These are phyloP conservation scores for Psilopsiagon aurifrons DNA, from an alignment of 2,113 vertebrate species.

Conservation along the genomic window DNA sequence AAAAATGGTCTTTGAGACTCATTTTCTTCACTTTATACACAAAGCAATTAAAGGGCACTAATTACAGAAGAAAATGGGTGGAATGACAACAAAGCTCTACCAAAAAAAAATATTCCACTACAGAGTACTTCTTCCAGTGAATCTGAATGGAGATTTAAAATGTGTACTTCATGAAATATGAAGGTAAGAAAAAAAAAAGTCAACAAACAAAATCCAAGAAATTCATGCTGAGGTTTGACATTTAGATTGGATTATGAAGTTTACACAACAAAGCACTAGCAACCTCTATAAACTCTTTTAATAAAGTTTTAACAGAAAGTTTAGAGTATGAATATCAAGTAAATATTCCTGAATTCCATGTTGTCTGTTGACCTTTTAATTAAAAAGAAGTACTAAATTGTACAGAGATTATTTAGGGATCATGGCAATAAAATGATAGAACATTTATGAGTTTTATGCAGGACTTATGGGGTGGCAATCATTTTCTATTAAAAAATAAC, in stretches of 20 bases:
- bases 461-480: background rate
- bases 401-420: background rate
- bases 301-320: slow-evolving; percentile 1
- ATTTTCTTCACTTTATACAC: background rate
- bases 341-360: slow-evolving; percentile 60
- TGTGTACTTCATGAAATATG: background rate
- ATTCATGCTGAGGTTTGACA: background rate
- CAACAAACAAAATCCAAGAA: background rate
- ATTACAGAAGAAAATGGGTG: background rate
- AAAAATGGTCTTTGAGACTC: background rate
- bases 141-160: background rate
- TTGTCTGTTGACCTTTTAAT: slow-evolving; percentile 57
- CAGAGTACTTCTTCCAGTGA: background rate
- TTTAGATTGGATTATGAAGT: slow-evolving; percentile 19
- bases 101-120: background rate
- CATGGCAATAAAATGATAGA: background rate
- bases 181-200: background rate
- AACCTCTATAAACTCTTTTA: slow-evolving; percentile 5
- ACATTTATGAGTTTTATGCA: background rate
- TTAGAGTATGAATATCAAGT: slow-evolving; percentile 51
- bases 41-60: background rate
- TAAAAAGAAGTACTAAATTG: slow-evolving; percentile 44
- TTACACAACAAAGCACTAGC: background rate
- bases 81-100: background rate
- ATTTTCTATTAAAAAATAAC: background rate